Base-by-base conservation (phyloP, 30 jellyfish, hydroid and myxozoan genomes). In the Turritopsis dohrnii region DNA sequence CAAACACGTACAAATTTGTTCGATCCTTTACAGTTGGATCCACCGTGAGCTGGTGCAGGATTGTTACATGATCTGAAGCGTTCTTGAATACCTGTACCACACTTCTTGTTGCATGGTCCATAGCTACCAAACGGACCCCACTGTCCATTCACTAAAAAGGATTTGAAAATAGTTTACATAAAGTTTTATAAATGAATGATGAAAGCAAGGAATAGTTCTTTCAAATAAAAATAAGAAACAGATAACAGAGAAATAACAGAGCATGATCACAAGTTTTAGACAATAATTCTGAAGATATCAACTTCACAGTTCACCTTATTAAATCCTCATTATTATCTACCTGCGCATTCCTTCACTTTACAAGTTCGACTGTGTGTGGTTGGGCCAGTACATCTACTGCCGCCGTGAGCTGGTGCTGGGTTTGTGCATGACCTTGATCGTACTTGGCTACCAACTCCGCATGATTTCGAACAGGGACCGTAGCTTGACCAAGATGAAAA, bases 61-160 rank as follows among this genome's bases (percentile, higher is more conserved):
- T 83, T 86, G 88, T 90, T 88, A 53, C 97, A 90, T 30, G 52
- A 31, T 75, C 97, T 85, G 20, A 21, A 28, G 31, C 77, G 81
- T 17, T 66, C 71, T 81, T 87, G 95, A 22, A 69, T 89, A 22
- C 97, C 97, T 22, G 89, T 95, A 74, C 97, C 97, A 29, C 97
- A 90, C 28, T 75, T 22, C 26, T 81, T 82, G 4, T 87, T 53
- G 52, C 97, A 90, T 23, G 81, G 21, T 21, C 97, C 97, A 20
- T 66, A 25, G 26, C 92, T 75, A 24, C 83, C 60, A 95, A 95
- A 90, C 8, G 60, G 77, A 52, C 95, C 90, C 82, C 87, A 90
- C 20, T 87, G 89, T 8, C 97, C 97, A 79, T 90, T 72, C 21
- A 90, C 97, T 90, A 85, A 25, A 85, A 60, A 1, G 13, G 5